Conservation (phyloP, 2,888 invertebrate species). For the Nomada lathburiana region DNA sequence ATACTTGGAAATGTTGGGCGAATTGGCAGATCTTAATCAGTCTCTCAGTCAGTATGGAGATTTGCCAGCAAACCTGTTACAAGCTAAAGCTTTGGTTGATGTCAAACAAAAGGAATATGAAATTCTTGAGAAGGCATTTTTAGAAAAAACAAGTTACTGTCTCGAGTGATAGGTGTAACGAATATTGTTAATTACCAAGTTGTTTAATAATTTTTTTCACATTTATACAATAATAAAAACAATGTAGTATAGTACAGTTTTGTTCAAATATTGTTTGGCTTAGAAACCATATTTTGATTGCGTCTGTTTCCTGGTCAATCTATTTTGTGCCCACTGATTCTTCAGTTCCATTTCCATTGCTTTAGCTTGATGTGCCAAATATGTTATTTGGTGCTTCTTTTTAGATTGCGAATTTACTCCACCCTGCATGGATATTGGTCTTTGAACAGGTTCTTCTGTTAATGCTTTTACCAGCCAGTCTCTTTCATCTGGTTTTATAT, state of each 20-base stretch:
- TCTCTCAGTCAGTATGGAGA: constrained; percentile 74
- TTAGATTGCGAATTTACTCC: constrained; percentile 89
- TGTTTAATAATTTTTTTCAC: constrained; percentile 9
- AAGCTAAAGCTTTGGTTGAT: constrained; percentile 78
- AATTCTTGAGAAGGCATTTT: constrained; percentile 68
- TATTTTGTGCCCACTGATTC: constrained; percentile 96
- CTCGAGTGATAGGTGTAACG: constrained; percentile 10
- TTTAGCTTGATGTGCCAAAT: constrained; percentile 96
- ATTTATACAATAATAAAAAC: constrained; percentile 53
- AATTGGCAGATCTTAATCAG: constrained; percentile 72
- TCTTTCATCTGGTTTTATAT: constrained; percentile 91
- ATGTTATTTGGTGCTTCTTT: constrained; percentile 98
- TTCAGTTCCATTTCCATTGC: constrained; percentile 97
- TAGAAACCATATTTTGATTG: constrained; percentile 98
- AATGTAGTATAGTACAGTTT: constrained; percentile 16
- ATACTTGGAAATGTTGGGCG: constrained; percentile 70
- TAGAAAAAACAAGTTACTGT: constrained; percentile 68
- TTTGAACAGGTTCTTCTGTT: constrained; percentile 88
- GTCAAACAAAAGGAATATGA: constrained; percentile 75
- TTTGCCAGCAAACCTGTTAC: constrained; percentile 79
- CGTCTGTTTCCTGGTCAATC: constrained; percentile 93
- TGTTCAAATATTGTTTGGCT: constrained; percentile 77
- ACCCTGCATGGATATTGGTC: constrained; percentile 83
- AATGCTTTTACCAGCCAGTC: constrained; percentile 93
- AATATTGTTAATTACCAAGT: constrained; percentile 18